Evolutionary conservation across 2,888 invertebrate species (phyloP), one percentile per base, ranked within the genome.

Genomic region (Rhabditoides inermis): DNA sequence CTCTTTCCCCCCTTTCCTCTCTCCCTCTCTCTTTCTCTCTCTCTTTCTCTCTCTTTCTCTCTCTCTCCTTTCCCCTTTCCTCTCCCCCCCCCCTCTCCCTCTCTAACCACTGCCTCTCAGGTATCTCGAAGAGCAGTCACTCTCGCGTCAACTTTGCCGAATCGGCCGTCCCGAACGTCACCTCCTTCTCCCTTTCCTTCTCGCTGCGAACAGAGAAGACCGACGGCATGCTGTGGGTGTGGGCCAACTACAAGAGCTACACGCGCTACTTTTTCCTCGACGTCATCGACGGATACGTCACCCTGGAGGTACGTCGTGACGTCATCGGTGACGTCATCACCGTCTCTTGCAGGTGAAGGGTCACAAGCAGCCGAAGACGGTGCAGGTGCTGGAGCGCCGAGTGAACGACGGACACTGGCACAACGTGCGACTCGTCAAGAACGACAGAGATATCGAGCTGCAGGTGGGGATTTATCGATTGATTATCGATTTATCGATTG

Each of bases 191-290:
- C 7, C 42, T 74, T 22, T 54, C 60, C 2, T 55, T 73, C 26
- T 55, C 61, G 4, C 42, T 74, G 18, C 57, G 64, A 23, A 71
- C 70, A 6, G 56, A 53, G 6, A 49, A 61, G 18, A 30, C 61
- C n/a, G 58, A 65, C 37, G 72, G 72, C 48, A 61, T 73, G 58
- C 49, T 74, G 5, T 75, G 73, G 74, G 57, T 55, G 2, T 74
- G 73, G 74, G 72, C 73, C 12, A 72, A 67, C 55, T 74, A 75
- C 62, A 70, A 69, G 51, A 70, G 68, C 49, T 70, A 64, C 58
- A 58, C 63, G 2, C 58, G 71, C n/a, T 74, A 74, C 54, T 67
- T 69, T 49, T 58, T 60, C 52, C 53, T 74, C 27, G 60, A 66
- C 45, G 44, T 73, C 25, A 65, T 67, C 12, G 62, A 70, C 32